A percentile compares a stretch with the other conserved stretches of the same genome.
Conservation (phyloP, 2,888 invertebrate species). For the Tortricodes alternella region DNA sequence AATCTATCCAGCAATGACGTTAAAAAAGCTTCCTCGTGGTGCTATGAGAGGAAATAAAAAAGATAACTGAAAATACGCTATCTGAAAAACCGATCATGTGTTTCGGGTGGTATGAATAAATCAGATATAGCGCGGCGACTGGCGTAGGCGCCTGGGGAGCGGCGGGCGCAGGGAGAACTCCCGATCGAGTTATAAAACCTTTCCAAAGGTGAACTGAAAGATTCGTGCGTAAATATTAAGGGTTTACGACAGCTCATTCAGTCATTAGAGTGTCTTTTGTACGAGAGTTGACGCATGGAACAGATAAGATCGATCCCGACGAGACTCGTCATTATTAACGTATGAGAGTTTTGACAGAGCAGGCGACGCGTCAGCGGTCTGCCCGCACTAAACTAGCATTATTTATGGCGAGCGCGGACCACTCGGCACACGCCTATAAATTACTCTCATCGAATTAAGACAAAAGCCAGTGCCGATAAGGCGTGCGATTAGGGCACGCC, state of each 20-base stretch:
- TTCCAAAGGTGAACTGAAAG: constrained; percentile 75
- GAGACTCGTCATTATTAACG: constrained; percentile 75
- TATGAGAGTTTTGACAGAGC: constrained; percentile 72
- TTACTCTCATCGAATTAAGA: constrained; percentile 77
- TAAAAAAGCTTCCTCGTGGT: constrained; percentile 55
- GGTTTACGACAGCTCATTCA: constrained; percentile 78
- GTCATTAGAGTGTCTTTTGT: constrained; percentile 77
- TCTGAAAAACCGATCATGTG: constrained; percentile 76
- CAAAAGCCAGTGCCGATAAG: constrained; percentile 74
- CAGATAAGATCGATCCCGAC: constrained; percentile 71
- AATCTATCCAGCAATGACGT: constrained; percentile 40
- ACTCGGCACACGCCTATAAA: constrained; percentile 57
- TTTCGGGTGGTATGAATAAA: constrained; percentile 80
- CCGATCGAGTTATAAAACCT: constrained; percentile 73
- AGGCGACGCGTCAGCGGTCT: constrained; percentile 52
- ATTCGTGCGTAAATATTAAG: constrained; percentile 77
- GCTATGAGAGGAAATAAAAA: constrained; percentile 53
- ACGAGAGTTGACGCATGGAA: constrained; percentile 62
- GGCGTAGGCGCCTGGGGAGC: constrained; percentile 69
- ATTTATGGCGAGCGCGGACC: constrained; percentile 71
- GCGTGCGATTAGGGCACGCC: constrained; percentile 65
- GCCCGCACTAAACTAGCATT: constrained; percentile 68
- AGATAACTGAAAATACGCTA: constrained; percentile 53
- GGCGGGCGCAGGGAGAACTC: constrained; percentile 55
- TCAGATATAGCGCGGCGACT: constrained; percentile 71